A percentile compares a stretch with the other conserved stretches of the same genome.
Conservation (phyloP, 2,888 invertebrate genomes). For the Pachliopta kotzebuea region DNA sequence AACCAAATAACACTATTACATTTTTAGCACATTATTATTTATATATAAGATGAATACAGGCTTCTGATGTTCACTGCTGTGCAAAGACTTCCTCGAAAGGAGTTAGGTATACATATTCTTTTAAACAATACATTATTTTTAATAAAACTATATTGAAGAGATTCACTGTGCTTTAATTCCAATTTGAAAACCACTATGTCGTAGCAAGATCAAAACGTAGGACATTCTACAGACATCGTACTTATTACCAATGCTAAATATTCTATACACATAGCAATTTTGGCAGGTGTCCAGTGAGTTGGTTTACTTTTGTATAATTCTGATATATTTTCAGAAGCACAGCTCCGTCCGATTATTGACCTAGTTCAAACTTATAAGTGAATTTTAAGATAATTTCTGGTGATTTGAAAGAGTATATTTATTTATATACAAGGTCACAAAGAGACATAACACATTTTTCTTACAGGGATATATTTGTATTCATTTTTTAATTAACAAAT, state of each 20-base stretch:
- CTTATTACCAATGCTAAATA: neutral
- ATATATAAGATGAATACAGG: neutral
- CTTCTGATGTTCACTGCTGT: no score
- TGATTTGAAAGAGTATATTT: slow-evolving; percentile 13
- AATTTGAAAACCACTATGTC: no score
- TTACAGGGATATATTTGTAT: neutral
- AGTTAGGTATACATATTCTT: no score
- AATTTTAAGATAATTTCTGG: slow-evolving; percentile 7
- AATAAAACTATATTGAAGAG: no score
- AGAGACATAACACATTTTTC: neutral
- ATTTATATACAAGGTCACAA: slow-evolving; percentile 25
- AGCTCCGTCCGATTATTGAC: slow-evolving; percentile 52
- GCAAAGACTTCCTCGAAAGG: no score
- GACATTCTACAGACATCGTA: neutral
- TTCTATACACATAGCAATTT: slow-evolving; percentile 20
- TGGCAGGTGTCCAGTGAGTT: slow-evolving; percentile 50
- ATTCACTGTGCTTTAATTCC: no score
- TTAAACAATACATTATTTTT: no score
- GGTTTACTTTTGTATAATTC: slow-evolving; percentile 41
- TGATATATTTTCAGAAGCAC: slow-evolving; percentile 52
- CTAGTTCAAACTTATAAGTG: slow-evolving; percentile 43
- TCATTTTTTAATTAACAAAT: no score
- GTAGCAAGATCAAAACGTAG: neutral
- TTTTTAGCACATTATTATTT: neutral
- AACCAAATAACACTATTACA: neutral